Evolutionary conservation across 1,140 invertebrate species (phyloP), one percentile per base, ranked within the genome.

Genomic region (Sycophila sp.): DNA sequence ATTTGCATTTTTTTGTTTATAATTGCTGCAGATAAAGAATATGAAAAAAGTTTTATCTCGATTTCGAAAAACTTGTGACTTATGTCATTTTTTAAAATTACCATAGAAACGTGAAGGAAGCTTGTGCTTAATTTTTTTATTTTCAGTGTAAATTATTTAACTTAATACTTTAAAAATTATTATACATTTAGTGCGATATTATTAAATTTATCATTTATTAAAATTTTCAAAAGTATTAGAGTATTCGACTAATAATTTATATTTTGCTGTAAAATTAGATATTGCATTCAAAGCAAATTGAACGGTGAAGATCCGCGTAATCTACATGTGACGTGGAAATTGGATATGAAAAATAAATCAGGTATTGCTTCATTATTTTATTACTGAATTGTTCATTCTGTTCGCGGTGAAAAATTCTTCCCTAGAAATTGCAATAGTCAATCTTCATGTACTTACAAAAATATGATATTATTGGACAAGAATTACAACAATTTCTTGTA

Each of bases 311-410:
- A 69, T 17, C 28, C 63, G 7, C 63, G 65, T 55, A 59, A 72
- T 62, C 22, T 76, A 15, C 60, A 73, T 55, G 72, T 78, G 56
- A 60, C 71, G 17, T 75, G 71, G 77, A 53, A 75, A 45, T 73
- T 76, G 13, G 40, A 72, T 13, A 65, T 68, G 51, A 74, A 74
- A 60, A 7, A 64, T 6, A 56, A 53, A 42, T 38, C 55, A 32
- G 59, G 59, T 69, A 63, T 63, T 22, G 6, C 24, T 53, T 19
- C 24, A 36, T 24, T 36, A 58, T 22, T 36, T 17, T 34, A 22
- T 13, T 19, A 40, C 2, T 40, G 38, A 45, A 4, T 17, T 45
- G n/a, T n/a, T n/a, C n/a, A n/a, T n/a, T n/a, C n/a, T n/a, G n/a
- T n/a, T n/a, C n/a, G n/a, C n/a, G n/a, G n/a, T n/a, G n/a, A n/a